Conservation (phyloP, 2,888 invertebrate genomes). For the Thalpophila matura region DNA sequence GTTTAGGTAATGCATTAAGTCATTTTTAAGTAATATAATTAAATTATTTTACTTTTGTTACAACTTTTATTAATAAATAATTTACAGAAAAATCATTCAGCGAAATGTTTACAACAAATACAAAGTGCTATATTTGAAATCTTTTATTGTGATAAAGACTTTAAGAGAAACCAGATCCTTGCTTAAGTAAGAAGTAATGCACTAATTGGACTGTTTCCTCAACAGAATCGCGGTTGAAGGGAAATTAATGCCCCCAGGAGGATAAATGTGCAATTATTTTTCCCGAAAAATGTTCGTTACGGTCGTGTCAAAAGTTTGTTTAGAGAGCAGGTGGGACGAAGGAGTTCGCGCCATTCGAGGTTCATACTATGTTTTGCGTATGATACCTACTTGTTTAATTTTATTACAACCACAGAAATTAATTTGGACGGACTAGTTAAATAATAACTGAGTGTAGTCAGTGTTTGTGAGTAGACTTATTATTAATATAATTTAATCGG, state of each 20-base stretch:
- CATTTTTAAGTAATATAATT: neutral
- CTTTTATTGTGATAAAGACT: constrained; percentile 58
- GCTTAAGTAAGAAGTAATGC: constrained; percentile 80
- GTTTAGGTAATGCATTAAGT: neutral
- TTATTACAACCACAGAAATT: constrained; percentile 44
- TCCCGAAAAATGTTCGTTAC: constrained; percentile 79
- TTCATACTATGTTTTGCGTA: constrained; percentile 62
- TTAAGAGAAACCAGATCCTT: constrained; percentile 65
- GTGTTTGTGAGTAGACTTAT: constrained; percentile 22
- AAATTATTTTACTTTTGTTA: neutral
- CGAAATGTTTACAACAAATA: neutral
- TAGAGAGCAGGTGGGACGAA: constrained; percentile 81
- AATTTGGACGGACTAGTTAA: constrained; percentile 45
- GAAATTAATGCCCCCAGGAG: constrained; percentile 85
- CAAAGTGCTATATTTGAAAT: constrained; percentile 10
- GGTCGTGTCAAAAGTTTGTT: constrained; percentile 84
- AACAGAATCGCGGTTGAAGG: constrained; percentile 81
- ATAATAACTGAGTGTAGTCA: constrained; percentile 39
- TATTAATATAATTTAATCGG: constrained; percentile 47
- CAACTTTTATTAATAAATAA: neutral
- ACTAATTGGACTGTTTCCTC: constrained; percentile 85
- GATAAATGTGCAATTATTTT: constrained; percentile 87
- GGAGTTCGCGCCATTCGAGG: constrained; percentile 71
- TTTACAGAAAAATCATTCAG: neutral
- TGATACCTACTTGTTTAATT: constrained; percentile 64